Evolutionary conservation across 2,888 invertebrate genomes (phyloP).

Genomic region (Drosophila mulleri): DNA sequence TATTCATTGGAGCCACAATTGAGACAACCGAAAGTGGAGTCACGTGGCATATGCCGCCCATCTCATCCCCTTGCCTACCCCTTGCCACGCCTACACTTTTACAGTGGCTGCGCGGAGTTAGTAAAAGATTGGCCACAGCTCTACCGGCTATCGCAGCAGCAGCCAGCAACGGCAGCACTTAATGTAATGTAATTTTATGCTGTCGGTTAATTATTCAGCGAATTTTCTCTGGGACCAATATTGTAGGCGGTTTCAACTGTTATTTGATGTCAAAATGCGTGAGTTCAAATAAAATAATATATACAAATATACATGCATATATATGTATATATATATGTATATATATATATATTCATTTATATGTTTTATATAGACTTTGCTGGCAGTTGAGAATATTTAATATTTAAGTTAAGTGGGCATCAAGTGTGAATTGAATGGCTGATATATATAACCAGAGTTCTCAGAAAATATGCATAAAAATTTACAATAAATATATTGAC

Average conservation of each 20-base stretch:
- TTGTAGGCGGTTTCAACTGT: slow-evolving; percentile 8
- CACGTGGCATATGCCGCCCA: slow-evolving; percentile 30
- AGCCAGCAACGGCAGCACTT: slow-evolving; percentile 57
- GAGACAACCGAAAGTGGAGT: slow-evolving; percentile 57
- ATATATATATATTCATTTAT: neutral
- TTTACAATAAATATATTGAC: neutral
- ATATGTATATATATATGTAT: neutral
- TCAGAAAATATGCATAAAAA: neutral
- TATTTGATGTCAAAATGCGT: slow-evolving; percentile 44
- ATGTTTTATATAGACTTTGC: neutral
- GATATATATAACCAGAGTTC: neutral
- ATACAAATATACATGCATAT: neutral
- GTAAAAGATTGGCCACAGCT: slow-evolving; percentile 65
- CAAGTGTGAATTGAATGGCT: slow-evolving; percentile 1
- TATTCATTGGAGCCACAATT: slow-evolving; percentile 73
- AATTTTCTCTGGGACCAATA: slow-evolving; percentile 35
- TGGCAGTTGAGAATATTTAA: slow-evolving; percentile 30
- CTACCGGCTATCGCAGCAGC: slow-evolving; percentile 46
- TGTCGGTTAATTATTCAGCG: slow-evolving; percentile 71
- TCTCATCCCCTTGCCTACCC: too few species aligned
- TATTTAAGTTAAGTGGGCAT: slow-evolving; percentile 20
- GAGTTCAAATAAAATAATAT: slow-evolving; percentile 32
- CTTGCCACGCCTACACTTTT: neutral
- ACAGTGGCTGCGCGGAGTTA: slow-evolving; percentile 41
- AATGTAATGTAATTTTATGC: slow-evolving; percentile 74